phyloP scores from a whole-genome alignment of 2,113 vertebrate genomes.

The Campylorhamphus procurvoides region DNA sequence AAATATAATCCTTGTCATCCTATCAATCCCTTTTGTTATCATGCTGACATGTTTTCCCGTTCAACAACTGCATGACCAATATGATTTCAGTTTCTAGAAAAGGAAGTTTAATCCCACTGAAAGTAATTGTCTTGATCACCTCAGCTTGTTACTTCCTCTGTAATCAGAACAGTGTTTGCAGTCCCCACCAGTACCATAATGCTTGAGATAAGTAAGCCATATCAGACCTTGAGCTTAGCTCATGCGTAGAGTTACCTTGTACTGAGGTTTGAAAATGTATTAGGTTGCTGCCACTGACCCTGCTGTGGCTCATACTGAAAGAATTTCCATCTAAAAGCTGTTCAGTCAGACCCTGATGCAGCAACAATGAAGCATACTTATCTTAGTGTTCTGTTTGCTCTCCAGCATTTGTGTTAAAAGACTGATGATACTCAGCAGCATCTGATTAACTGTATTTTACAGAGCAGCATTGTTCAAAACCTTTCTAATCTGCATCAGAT shows the following conservation, averaged over 20 bases:
- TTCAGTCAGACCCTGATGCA: not conserved
- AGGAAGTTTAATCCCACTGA: not conserved
- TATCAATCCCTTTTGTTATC: not conserved
- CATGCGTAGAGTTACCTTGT: not conserved
- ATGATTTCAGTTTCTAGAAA: slow-evolving; percentile 8
- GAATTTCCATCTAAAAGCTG: not conserved
- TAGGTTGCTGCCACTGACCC: not conserved
- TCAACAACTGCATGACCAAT: slow-evolving; percentile 24
- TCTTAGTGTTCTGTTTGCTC: not conserved
- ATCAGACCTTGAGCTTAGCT: not conserved
- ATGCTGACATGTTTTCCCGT: not conserved
- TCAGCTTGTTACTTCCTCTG: not conserved
- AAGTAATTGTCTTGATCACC: slow-evolving; percentile 22
- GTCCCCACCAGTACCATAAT: not conserved
- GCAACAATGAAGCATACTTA: not conserved
- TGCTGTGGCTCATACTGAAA: not conserved
- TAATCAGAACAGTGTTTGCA: not conserved
- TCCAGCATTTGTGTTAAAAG: not conserved
- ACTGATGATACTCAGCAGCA: not conserved
- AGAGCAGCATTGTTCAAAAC: not conserved
- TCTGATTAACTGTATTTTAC: not conserved
- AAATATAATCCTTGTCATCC: slow-evolving; percentile 39
- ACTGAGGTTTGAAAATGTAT: not conserved
- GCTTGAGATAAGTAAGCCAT: not conserved
- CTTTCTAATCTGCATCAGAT: not conserved